Conservation (phyloP, 2,797 vertebrate genomes). For the Epinephelus malabaricus region DNA sequence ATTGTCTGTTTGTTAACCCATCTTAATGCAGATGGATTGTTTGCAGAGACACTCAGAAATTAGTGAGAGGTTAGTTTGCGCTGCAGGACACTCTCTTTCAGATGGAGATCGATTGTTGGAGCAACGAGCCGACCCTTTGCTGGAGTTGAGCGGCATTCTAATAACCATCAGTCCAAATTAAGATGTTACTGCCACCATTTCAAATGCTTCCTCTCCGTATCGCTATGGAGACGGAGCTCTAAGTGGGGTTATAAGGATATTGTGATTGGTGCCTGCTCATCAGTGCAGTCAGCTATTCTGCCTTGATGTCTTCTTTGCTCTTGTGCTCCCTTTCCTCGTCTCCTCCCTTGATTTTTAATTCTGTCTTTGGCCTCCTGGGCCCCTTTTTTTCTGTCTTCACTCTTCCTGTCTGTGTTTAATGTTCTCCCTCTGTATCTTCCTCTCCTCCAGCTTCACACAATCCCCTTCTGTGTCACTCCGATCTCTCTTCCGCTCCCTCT, state of each 20-base stretch:
- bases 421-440: slow-evolving; percentile 31
- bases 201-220: slow-evolving; percentile 41
- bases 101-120: slow-evolving; percentile 55
- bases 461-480: slow-evolving; percentile 26
- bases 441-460: slow-evolving; percentile 39
- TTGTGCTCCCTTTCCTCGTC: slow-evolving; percentile 11
- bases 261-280: slow-evolving; percentile 53
- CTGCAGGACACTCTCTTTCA: slow-evolving; percentile 38
- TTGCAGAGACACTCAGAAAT: slow-evolving; percentile 35
- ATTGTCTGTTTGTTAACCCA: slow-evolving; percentile 17
- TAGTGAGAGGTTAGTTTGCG: slow-evolving; percentile 31
- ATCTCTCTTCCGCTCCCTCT: slow-evolving; percentile 24
- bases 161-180: slow-evolving; percentile 67
- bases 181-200: slow-evolving; percentile 52
- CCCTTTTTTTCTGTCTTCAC: slow-evolving; percentile 10
- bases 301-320: slow-evolving; percentile 61
- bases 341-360: slow-evolving; percentile 15
- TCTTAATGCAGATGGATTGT: slow-evolving; percentile 32
- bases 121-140: slow-evolving; percentile 43
- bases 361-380: slow-evolving; percentile 19
- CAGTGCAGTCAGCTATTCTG: slow-evolving; percentile 37
- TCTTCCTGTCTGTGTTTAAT: slow-evolving; percentile 49
- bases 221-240: slow-evolving; percentile 67
- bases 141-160: slow-evolving; percentile 45
- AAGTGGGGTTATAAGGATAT: slow-evolving; percentile 38